Percentiles rank a stretch among this genome's conserved stretches.
Conservation (phyloP, 2,113 vertebrate species). For the Calidris pugnax region DNA sequence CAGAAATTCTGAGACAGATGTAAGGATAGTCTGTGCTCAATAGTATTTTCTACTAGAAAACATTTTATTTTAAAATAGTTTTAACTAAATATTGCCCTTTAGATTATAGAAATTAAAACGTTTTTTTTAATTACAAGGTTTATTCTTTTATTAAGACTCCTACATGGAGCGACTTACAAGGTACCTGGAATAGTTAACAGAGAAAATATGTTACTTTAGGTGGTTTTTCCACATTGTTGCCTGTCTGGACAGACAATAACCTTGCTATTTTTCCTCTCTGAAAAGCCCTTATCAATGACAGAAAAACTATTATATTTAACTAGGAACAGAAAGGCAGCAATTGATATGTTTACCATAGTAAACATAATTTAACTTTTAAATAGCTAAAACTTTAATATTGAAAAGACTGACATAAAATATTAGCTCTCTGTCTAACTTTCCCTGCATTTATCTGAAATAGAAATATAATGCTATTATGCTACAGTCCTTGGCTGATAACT, state of each 20-base stretch:
- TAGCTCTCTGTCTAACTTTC: neutral
- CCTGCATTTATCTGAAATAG: neutral
- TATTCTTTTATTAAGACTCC: neutral
- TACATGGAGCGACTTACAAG: neutral
- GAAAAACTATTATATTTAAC: neutral
- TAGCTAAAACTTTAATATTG: neutral
- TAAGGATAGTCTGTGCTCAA: neutral
- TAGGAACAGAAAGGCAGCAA: neutral
- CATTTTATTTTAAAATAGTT: neutral
- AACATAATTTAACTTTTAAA: constrained; percentile 4
- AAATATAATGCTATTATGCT: neutral
- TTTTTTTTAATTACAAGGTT: neutral
- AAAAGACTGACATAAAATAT: neutral
- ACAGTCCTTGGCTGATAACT: neutral
- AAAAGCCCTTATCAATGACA: neutral
- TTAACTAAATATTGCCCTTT: neutral
- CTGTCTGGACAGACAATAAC: neutral
- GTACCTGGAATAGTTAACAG: neutral
- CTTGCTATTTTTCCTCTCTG: neutral
- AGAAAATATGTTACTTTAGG: neutral
- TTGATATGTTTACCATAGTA: neutral
- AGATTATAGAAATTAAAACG: neutral
- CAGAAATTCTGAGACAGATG: neutral
- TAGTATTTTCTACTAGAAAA: constrained; percentile 9
- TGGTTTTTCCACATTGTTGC: neutral